Percentiles rank a stretch among this genome's conserved stretches.
These are phyloP conservation scores for Turritopsis dohrnii DNA, from an alignment of 30 jellyfish, hydroid and myxozoan genomes.

Conservation along the genomic window DNA sequence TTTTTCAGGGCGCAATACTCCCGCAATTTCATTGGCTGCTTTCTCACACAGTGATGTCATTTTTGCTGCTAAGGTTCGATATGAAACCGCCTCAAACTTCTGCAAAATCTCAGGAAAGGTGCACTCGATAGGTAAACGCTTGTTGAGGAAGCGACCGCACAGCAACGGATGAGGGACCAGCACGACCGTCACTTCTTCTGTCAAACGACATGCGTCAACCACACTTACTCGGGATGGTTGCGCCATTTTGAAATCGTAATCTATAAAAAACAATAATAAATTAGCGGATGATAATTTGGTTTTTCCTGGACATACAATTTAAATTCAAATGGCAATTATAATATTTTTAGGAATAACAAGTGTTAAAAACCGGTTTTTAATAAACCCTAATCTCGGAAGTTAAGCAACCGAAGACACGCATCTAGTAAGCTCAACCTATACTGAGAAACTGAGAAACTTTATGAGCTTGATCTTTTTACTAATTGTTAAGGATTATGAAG, in stretches of 20 bases:
- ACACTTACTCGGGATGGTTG: background rate
- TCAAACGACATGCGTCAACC: background rate
- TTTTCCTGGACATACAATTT: too few relatives aligned
- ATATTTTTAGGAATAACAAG: too few relatives aligned
- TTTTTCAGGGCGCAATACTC: background rate
- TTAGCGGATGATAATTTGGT: too few relatives aligned
- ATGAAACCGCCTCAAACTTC: constrained; percentile 6
- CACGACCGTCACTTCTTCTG: constrained; percentile 25
- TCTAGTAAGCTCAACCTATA: too few relatives aligned
- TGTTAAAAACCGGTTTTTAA: too few relatives aligned
- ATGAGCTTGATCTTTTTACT: too few relatives aligned
- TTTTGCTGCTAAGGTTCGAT: constrained; percentile 14
- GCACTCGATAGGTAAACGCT: constrained; percentile 2
- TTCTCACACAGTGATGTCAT: constrained; percentile 18
- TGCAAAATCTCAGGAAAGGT: constrained; percentile 27
- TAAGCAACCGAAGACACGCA: too few relatives aligned
- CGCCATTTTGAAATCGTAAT: constrained; percentile 2
- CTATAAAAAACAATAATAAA: background rate
- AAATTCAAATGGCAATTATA: too few relatives aligned
- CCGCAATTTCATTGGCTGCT: constrained; percentile 6
- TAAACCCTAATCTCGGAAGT: too few relatives aligned
- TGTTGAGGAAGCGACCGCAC: background rate
- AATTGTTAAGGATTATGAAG: too few relatives aligned
- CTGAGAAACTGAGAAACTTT: too few relatives aligned
- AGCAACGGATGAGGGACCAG: constrained; percentile 17